A percentile compares a stretch with the other conserved stretches of the same genome.
phyloP scores from a whole-genome alignment of 2,113 vertebrate genomes.

The Eonycteris spelaea region DNA sequence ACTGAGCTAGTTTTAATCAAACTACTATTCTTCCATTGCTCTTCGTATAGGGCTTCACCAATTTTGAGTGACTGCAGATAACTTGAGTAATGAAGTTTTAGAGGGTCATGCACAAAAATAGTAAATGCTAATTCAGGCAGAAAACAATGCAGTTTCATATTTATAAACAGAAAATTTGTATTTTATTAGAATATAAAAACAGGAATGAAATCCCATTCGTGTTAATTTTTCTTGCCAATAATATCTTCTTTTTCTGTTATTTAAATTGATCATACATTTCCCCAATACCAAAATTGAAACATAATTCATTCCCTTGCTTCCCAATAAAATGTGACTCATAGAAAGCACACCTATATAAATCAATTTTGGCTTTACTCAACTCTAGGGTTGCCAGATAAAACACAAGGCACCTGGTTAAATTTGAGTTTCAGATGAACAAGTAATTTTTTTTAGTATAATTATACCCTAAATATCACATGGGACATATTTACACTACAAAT shows the following conservation, averaged over 20 bases:
- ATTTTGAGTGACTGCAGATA: constrained; percentile 54
- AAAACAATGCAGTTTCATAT: constrained; percentile 59
- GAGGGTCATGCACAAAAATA: constrained; percentile 54
- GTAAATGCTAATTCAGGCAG: constrained; percentile 51
- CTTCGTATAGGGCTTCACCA: constrained; percentile 18
- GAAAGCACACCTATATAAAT: constrained; percentile 31
- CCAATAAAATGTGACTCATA: constrained; percentile 26
- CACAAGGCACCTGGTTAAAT: background rate
- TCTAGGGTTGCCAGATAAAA: constrained; percentile 41
- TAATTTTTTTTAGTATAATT: background rate
- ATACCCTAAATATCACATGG: background rate
- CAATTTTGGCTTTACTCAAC: constrained; percentile 16
- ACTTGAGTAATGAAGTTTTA: constrained; percentile 45
- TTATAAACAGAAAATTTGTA: constrained; percentile 35
- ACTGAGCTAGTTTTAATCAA: constrained; percentile 39
- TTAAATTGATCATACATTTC: constrained; percentile 34
- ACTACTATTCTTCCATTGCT: background rate
- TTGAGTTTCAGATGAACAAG: constrained; percentile 44
- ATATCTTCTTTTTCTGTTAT: constrained; percentile 37
- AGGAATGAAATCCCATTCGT: background rate
- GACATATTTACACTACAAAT: background rate
- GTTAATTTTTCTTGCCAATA: constrained; percentile 36
- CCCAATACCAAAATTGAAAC: constrained; percentile 27
- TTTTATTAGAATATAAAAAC: constrained; percentile 35
- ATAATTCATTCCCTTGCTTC: constrained; percentile 26